Evolutionary conservation across 2,113 vertebrate genomes (phyloP), one percentile per base, ranked within the genome.

Genomic region (Orthonyx spaldingii): DNA sequence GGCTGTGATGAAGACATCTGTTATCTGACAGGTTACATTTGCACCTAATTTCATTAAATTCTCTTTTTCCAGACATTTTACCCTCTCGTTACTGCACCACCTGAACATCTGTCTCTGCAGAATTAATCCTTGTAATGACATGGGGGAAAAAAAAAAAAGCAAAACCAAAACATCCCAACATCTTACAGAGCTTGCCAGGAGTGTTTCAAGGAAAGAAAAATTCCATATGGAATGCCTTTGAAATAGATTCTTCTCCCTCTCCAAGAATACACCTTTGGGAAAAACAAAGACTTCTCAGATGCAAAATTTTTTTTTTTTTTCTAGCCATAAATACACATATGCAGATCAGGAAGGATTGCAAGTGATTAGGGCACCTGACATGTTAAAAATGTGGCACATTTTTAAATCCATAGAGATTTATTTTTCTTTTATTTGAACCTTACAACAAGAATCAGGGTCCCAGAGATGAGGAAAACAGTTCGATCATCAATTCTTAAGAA

Each of bases 21-120:
- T 93, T 71, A 39, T 35, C 95, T 96, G 65, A 79, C 87, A 91
- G 77, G 65, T 52, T 65, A 60, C 49, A 46, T 91, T 89, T 85
- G 52, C 92, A 97, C 76, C 61, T 92, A 46, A 53, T 77, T 75
- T 32, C 41, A 81, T 84, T 79, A 60, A 80, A 41, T 89, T 85
- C 26, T 64, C 22, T 71, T 87, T 63, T 13, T 42, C 42, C 47
- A 77, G 71, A 4, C 35, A 6, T 63, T 87, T 84, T 23, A 14
- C 30, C 33, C n/a, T 65, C 56, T 90, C 47, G 23, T 78, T 37
- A 41, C 20, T 10, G 52, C 37, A 22, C 21, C 52, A 91, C 87
- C 88, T 83, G 44, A 52, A 83, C 66, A 60, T 65, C 61, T 75
- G 8, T 76, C 53, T 83, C 30, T 37, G 66, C 19, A 68, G 35